Conservation (phyloP, 2,888 invertebrate genomes). For the Rhogogaster chlorosoma region DNA sequence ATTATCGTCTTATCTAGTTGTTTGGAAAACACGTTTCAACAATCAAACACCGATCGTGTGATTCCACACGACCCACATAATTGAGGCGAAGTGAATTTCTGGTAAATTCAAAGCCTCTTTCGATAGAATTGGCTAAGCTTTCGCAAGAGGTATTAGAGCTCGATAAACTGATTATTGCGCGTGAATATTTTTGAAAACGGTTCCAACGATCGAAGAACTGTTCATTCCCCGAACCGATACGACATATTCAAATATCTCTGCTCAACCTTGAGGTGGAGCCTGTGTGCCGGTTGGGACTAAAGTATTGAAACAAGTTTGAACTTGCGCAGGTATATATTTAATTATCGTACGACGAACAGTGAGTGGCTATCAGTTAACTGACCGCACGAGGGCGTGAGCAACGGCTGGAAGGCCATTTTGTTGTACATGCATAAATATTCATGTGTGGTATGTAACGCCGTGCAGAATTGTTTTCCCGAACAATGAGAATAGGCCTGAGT, state of each 20-base stretch:
- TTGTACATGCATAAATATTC: neutral
- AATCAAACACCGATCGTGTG: neutral
- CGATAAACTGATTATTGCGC: neutral
- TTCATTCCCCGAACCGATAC: neutral
- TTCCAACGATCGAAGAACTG: neutral
- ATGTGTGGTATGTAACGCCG: neutral
- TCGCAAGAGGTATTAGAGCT: neutral
- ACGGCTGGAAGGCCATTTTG: neutral
- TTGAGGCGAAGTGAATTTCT: neutral
- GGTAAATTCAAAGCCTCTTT: neutral
- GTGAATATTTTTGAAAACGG: neutral
- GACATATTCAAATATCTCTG: neutral
- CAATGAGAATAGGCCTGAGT: neutral
- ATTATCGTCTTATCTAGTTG: neutral
- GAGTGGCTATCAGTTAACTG: neutral
- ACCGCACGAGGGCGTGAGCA: neutral
- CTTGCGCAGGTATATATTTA: conserved; percentile 2
- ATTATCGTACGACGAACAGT: neutral
- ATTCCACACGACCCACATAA: neutral
- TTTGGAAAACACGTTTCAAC: neutral
- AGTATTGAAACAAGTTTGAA: neutral
- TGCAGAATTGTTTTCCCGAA: neutral
- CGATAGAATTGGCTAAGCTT: neutral
- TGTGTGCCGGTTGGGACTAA: neutral
- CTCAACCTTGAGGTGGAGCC: neutral